Base-by-base conservation (phyloP, 1,140 invertebrate genomes). In the Anoplolepis gracilipes region DNA sequence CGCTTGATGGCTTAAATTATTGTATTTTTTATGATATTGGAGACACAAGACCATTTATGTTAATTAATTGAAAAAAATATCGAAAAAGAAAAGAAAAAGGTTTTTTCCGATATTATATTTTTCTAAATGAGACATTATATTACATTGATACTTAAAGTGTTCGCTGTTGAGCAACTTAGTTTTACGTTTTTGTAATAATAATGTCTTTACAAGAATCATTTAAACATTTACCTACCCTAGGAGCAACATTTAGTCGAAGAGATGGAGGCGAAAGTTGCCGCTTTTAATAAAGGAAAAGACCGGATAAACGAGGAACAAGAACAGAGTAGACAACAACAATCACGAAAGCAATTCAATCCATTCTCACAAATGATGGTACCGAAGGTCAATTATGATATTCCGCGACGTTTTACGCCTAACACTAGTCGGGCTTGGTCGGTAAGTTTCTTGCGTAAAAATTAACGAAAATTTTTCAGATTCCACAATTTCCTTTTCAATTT, bases 211-310 rank as follows among this genome's bases (percentile, higher is more conserved):
- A 46, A 53, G 28, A 22, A 39, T 57, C 22, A 33, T 53, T 75
- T 62, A 67, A 84, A 65, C 19, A 67, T 55, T 46, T 13, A 42
- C 13, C 13, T 64, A n/a, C 46, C 81, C 72, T 95, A 96, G 81
- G 95, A 97, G 79, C 96, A 97, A 92, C 93, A 96, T 42, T 92
- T 95, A 42, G 95, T 94, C 4, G 96, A 97, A 85, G 96, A 97
- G 90, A 92, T 96, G 36, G 96, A 95, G n/a, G 96, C 96, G 25
- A 93, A 95, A 93, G 96, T 94, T 77, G 95, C 94, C 90, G 95
- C 92, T 2, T 92, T 96, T 0, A n/a, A n/a, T n/a, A 96, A 96
- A 85, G 96, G 2, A 33, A 96, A 79, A 95, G 96, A 28, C 90
- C 95, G 1, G 93, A 94, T 59, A 94, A 92, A 95, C 81, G 93